Evolutionary conservation across 2,888 invertebrate species (phyloP).

Genomic region (Eulithis testata): DNA sequence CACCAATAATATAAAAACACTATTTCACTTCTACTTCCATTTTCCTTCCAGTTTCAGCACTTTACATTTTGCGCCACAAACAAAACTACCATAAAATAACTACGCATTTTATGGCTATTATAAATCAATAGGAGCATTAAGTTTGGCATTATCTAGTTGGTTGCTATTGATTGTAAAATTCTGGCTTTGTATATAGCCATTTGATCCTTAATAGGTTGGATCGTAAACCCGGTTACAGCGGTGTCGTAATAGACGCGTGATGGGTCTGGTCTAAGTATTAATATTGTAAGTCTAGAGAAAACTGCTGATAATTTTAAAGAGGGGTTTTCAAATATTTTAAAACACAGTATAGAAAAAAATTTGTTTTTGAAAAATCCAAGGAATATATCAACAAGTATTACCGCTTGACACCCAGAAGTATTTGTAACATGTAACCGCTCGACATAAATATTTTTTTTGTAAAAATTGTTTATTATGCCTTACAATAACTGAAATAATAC

Average conservation of each 20-base stretch:
- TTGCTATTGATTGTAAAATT: conserved; percentile 48
- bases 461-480: too few species aligned
- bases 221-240: conserved; percentile 61
- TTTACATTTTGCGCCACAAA: conserved; percentile 37
- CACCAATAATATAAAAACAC: background rate
- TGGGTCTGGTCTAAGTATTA: conserved; percentile 36
- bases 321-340: too few species aligned
- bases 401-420: too few species aligned
- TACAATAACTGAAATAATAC: too few species aligned
- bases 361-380: too few species aligned
- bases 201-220: conserved; percentile 55
- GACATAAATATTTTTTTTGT: too few species aligned
- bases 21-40: conserved; percentile 7
- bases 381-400: too few species aligned
- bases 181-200: conserved; percentile 49
- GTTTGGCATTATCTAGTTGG: conserved; percentile 46
- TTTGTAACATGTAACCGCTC: too few species aligned
- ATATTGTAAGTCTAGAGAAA: background rate
- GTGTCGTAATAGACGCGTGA: conserved; percentile 53
- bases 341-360: too few species aligned
- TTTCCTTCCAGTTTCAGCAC: conserved; percentile 16
- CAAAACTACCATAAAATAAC: conserved; percentile 40
- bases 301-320: too few species aligned
- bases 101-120: conserved; percentile 36
- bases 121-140: conserved; percentile 45